Conservation (phyloP, 1,140 invertebrate species). For the Ericerus pela region DNA sequence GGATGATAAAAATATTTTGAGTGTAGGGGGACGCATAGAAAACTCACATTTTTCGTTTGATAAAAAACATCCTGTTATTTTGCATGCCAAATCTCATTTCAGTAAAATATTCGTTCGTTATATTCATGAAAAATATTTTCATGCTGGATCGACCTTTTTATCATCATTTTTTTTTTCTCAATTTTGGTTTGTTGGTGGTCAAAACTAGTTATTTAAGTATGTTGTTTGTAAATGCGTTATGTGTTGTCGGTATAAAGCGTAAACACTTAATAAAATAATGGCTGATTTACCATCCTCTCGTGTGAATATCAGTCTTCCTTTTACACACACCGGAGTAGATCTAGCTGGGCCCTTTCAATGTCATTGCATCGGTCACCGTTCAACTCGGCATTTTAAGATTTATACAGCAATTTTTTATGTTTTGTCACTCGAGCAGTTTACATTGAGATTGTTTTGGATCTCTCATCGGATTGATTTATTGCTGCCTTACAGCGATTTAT, state of each 20-base stretch:
- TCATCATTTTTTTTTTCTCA: slow-evolving; percentile 20
- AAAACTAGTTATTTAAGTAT: slow-evolving; percentile 21
- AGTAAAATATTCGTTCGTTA: slow-evolving; percentile 27
- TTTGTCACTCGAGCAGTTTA: slow-evolving; percentile 31
- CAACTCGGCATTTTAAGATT: slow-evolving; percentile 25
- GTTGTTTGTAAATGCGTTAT: slow-evolving; percentile 22
- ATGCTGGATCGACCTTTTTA: slow-evolving; percentile 23
- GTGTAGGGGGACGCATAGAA: slow-evolving; percentile 17
- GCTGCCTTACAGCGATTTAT: slow-evolving; percentile 30
- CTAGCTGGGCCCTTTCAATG: slow-evolving; percentile 31
- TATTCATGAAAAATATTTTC: slow-evolving; percentile 24
- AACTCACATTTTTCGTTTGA: slow-evolving; percentile 15
- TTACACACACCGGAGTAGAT: slow-evolving; percentile 29
- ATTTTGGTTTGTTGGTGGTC: slow-evolving; percentile 25
- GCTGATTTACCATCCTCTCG: slow-evolving; percentile 25
- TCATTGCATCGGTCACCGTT: no score
- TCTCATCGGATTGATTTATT: slow-evolving; percentile 30
- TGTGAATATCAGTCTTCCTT: slow-evolving; percentile 23
- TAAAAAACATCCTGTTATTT: slow-evolving; percentile 17
- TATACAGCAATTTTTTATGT: slow-evolving; percentile 34
- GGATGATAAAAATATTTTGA: slow-evolving; percentile 14
- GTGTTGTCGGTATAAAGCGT: slow-evolving; percentile 22
- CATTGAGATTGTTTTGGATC: slow-evolving; percentile 30
- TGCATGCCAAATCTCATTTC: slow-evolving; percentile 21
- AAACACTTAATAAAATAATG: slow-evolving; percentile 23